Conservation (phyloP, 1,140 invertebrate species). For the Oedothorax gibbosus region DNA sequence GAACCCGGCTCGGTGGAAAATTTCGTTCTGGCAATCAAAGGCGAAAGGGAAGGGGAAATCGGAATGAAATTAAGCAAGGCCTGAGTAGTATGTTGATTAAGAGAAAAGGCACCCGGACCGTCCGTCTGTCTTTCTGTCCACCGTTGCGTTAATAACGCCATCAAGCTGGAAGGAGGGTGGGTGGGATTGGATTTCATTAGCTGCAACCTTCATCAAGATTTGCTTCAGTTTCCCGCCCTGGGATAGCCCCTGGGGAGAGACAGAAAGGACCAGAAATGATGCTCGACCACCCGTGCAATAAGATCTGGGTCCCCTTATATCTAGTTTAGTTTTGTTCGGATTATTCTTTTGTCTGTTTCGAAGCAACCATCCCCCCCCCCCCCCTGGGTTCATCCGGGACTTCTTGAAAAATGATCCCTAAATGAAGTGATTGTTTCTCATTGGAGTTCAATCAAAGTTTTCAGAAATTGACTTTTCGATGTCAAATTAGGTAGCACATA, state of each 20-base stretch:
- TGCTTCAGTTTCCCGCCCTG: background rate
- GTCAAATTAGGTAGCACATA: no score
- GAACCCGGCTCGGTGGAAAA: conserved; percentile 15
- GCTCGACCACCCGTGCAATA: no score
- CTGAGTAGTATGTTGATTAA: conserved; percentile 27
- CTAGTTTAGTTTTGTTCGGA: no score
- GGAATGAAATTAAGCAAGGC: conserved; percentile 40
- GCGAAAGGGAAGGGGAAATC: conserved; percentile 14
- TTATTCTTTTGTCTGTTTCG: no score
- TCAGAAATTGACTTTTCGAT: no score
- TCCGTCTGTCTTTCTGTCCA: background rate
- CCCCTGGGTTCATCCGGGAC: no score
- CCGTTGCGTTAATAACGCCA: conserved; percentile 43
- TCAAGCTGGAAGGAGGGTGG: background rate
- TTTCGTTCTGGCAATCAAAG: background rate
- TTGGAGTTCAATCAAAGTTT: no score
- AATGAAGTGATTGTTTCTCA: no score
- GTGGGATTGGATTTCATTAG: conserved; percentile 41
- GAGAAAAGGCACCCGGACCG: conserved; percentile 10
- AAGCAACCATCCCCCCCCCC: no score
- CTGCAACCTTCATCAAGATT: background rate
- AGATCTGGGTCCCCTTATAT: no score
- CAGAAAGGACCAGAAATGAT: no score
- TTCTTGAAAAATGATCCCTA: no score
- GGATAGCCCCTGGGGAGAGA: conserved; percentile 1